Percentiles rank a stretch among this genome's conserved stretches.
Conservation (phyloP, 1,140 invertebrate species). For the Gonatopus flavifemur region DNA sequence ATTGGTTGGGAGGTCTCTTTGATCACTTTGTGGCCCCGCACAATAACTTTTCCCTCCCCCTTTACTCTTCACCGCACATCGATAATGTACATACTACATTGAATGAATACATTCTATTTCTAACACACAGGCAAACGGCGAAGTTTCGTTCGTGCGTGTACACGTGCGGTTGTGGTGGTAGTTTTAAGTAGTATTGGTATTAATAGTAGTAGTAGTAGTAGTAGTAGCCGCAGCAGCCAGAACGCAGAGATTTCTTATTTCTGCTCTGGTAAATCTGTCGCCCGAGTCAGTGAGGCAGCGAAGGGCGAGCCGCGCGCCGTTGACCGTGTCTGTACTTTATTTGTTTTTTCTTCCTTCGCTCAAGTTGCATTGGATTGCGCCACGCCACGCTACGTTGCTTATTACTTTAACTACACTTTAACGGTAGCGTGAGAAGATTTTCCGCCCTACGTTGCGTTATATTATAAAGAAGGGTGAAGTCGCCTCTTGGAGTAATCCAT, state of each 20-base stretch:
- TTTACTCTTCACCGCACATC: too few species aligned
- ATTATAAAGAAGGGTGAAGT: too few species aligned
- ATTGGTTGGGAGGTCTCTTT: slow-evolving; percentile 2
- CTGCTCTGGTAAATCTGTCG: slow-evolving; percentile 59
- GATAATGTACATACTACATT: too few species aligned
- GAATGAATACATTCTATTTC: too few species aligned
- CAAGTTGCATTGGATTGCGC: slow-evolving; percentile 7
- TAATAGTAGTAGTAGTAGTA: slow-evolving; percentile 21
- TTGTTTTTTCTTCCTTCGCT: slow-evolving; percentile 2
- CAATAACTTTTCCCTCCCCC: too few species aligned
- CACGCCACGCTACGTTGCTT: slow-evolving; percentile 4
- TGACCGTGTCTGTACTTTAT: slow-evolving; percentile 41
- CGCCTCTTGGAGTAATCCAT: too few species aligned
- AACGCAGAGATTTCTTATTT: slow-evolving; percentile 56
- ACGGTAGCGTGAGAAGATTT: neutral
- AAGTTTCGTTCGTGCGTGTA: neutral
- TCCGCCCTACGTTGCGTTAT: slow-evolving; percentile 3
- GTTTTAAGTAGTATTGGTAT: too few species aligned
- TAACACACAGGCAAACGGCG: too few species aligned
- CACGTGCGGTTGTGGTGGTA: neutral
- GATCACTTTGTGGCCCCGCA: slow-evolving; percentile 18
- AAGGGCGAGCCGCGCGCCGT: slow-evolving; percentile 50
- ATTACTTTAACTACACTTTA: neutral
- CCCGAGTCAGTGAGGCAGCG: slow-evolving; percentile 54
- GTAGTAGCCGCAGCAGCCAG: slow-evolving; percentile 25